Evolutionary conservation across 2,113 vertebrate species (phyloP).

Genomic region (Chlamydotis undulata): DNA sequence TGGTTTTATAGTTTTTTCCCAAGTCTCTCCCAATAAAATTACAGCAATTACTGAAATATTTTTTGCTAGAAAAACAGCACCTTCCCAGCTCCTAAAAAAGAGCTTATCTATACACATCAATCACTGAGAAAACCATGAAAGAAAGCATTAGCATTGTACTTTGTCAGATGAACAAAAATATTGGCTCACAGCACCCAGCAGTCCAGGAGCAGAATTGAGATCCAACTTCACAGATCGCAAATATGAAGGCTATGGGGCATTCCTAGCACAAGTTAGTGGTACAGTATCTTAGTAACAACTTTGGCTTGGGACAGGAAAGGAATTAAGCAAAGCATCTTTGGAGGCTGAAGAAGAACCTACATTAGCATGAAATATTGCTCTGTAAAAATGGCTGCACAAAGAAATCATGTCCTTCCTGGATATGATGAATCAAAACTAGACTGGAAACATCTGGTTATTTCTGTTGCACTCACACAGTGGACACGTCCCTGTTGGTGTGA

Average conservation of each 20-base stretch:
- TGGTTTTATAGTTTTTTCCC: not conserved
- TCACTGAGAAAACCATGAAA: not conserved
- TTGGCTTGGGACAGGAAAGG: not conserved
- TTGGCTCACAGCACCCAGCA: not conserved
- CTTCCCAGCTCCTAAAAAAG: not conserved
- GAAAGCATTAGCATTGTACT: not conserved
- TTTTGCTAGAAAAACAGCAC: not conserved
- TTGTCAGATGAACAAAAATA: not conserved
- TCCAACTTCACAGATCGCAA: not conserved
- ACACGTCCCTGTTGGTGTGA: too few relatives aligned
- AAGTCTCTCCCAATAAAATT: not conserved
- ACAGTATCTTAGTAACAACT: not conserved
- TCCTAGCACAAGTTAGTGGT: not conserved
- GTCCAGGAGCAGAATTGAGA: not conserved
- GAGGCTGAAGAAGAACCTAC: not conserved
- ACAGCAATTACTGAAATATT: not conserved
- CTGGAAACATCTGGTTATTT: not conserved
- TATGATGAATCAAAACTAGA: not conserved
- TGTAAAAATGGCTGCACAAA: not conserved
- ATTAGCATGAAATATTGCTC: not conserved
- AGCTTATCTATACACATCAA: not conserved
- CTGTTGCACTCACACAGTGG: accelerated
- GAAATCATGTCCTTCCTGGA: not conserved
- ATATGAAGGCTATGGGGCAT: not conserved
- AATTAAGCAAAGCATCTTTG: not conserved